phyloP scores from a whole-genome alignment of 2,113 vertebrate species.

The Micronycteris hirsuta region DNA sequence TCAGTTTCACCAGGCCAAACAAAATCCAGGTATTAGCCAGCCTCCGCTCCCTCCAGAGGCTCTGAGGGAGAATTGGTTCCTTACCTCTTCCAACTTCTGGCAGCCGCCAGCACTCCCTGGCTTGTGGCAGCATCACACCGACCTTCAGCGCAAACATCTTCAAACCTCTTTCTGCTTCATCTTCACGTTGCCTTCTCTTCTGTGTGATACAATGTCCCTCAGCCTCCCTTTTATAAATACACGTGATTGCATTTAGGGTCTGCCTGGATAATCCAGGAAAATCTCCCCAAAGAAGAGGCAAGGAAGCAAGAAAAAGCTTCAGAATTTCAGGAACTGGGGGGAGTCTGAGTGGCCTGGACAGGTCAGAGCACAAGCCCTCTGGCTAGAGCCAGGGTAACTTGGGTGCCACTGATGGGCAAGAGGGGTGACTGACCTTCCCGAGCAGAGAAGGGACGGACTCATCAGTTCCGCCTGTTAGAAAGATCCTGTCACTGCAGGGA shows the following conservation, averaged over 20 bases:
- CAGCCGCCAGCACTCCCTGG: neutral
- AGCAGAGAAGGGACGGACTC: neutral
- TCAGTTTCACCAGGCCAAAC: neutral
- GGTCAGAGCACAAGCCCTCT: neutral
- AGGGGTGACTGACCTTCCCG: neutral
- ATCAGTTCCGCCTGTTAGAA: rapidly evolving
- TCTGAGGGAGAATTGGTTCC: neutral
- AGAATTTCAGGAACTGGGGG: neutral
- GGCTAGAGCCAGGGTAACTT: neutral
- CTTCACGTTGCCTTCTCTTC: neutral
- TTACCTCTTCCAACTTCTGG: neutral
- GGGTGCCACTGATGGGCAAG: neutral
- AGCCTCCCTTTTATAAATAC: neutral
- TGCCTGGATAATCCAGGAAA: neutral
- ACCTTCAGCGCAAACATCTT: neutral
- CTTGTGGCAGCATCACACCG: neutral
- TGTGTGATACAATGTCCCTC: neutral
- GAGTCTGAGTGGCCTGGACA: neutral
- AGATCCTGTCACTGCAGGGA: too few species aligned
- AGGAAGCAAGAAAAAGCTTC: neutral
- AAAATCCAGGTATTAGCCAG: neutral
- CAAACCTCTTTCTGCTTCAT: neutral
- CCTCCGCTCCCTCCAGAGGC: neutral
- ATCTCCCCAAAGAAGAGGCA: neutral
- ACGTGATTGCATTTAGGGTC: neutral